A percentile compares a stretch with the other conserved stretches of the same genome.
These are phyloP conservation scores for Cheilosia variabilis DNA, from an alignment of 2,888 invertebrate genomes.

Conservation along the genomic window DNA sequence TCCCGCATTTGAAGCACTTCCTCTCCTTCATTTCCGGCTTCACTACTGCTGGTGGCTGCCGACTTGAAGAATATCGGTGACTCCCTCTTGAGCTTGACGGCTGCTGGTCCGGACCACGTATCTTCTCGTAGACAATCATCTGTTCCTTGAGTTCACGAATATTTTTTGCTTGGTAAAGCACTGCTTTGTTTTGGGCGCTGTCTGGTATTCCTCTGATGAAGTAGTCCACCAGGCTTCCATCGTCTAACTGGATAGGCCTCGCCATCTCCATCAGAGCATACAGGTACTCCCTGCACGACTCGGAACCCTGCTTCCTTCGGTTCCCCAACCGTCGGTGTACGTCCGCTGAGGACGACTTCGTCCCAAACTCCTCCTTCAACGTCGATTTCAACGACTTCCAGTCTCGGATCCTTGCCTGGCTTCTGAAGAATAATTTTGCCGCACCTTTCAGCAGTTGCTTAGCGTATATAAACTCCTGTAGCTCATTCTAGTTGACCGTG, in stretches of 20 bases:
- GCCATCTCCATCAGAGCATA: slow-evolving; percentile 13
- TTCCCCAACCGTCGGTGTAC: slow-evolving; percentile 56
- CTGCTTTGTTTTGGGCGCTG: too few relatives aligned
- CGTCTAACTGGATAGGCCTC: slow-evolving; percentile 40
- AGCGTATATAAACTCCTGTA: slow-evolving; percentile 59
- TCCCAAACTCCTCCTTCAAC: slow-evolving; percentile 36
- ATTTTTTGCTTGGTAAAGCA: too few relatives aligned
- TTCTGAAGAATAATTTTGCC: too few relatives aligned
- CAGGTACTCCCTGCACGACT: slow-evolving; percentile 40
- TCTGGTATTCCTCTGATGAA: too few relatives aligned
- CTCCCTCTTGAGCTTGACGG: neutral
- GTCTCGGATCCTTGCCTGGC: slow-evolving; percentile 12
- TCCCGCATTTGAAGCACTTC: neutral
- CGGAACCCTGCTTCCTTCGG: slow-evolving; percentile 34
- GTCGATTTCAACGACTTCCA: neutral
- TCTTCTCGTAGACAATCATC: too few relatives aligned
- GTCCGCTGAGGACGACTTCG: slow-evolving; percentile 35
- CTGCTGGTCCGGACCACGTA: neutral
- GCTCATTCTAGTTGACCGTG: slow-evolving; percentile 30
- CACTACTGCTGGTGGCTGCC: neutral
- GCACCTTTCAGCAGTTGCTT: slow-evolving; percentile 55
- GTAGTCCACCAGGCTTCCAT: neutral
- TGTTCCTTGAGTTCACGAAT: too few relatives aligned
- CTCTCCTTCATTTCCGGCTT: neutral
- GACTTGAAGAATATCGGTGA: neutral